Base-by-base conservation (phyloP, 2,113 vertebrate species). In the Cebidichthys violaceus region DNA sequence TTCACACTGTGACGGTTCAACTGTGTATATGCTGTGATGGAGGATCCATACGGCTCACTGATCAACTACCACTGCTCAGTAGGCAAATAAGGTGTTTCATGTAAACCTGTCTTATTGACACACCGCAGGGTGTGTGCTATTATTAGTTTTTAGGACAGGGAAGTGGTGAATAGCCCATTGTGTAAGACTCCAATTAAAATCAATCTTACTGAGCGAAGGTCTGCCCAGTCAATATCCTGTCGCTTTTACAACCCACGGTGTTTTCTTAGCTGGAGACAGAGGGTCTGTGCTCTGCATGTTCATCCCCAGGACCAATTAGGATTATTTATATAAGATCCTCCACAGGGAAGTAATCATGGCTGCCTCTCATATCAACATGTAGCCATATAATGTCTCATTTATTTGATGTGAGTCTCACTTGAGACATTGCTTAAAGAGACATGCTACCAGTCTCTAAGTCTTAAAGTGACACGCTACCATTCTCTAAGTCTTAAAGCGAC, bases 191-290 rank as follows among this genome's bases (percentile, higher is more conserved):
- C 43, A 86, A 75, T 88, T 78, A 74, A 67, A 81, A 67, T 57
- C n/a, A 72, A 41, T 82, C 47, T n/a, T 13, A n/a, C 31, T 55
- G 67, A 73, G 61, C 31, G 22, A 59, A 62, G 60, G 43, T 66
- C 33, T 72, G n/a, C 67, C 3, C 47, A 15, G 77, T 43, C 50
- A 43, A n/a, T 70, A 68, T 86, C 57, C 74, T 45, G 62, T 60
- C 39, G 50, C 9, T 75, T 82, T 79, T 35, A 76, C 50, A 45
- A 59, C 68, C 27, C 4, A 6, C 35, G 15, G 75, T 65, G 77
- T 88, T 87, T 77, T 80, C 71, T 77, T 72, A 84, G 89, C 87
- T 87, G 71, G 70, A 72, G 73, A 71, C 52, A 1, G 59, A 76
- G 67, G 78, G 55, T 61, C 60, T 35, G 66, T 52, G 69, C 81